phyloP scores from a whole-genome alignment of 2,113 vertebrate genomes.

The Nipponia nippon region DNA sequence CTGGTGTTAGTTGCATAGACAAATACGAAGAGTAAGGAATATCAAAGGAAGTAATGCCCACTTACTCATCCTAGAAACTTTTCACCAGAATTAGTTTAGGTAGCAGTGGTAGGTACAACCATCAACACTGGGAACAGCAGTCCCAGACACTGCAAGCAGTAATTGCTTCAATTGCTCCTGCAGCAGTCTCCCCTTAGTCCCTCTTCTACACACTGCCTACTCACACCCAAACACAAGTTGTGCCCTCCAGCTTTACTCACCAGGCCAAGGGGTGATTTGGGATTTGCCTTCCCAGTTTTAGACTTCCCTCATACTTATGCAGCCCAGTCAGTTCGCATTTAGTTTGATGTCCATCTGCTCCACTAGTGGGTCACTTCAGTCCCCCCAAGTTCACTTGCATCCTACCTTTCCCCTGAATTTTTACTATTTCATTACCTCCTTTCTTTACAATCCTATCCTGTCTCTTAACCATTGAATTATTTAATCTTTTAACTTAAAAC shows the following conservation, averaged over 20 bases:
- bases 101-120: neutral
- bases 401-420: neutral
- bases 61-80: neutral
- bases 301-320: neutral
- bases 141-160: neutral
- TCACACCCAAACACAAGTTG: neutral
- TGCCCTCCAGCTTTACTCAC: neutral
- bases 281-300: neutral
- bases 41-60: neutral
- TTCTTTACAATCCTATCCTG: neutral
- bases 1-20: neutral
- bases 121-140: neutral
- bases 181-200: neutral
- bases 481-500: neutral
- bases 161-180: no score
- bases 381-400: neutral
- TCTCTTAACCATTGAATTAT: neutral
- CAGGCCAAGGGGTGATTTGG: neutral
- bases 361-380: neutral
- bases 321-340: neutral
- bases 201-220: neutral
- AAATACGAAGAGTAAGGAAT: neutral
- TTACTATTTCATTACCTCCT: neutral
- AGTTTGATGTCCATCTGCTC: neutral
- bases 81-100: neutral